Conservation (phyloP, 1,140 invertebrate genomes). For the Calephelis virginiensis region DNA sequence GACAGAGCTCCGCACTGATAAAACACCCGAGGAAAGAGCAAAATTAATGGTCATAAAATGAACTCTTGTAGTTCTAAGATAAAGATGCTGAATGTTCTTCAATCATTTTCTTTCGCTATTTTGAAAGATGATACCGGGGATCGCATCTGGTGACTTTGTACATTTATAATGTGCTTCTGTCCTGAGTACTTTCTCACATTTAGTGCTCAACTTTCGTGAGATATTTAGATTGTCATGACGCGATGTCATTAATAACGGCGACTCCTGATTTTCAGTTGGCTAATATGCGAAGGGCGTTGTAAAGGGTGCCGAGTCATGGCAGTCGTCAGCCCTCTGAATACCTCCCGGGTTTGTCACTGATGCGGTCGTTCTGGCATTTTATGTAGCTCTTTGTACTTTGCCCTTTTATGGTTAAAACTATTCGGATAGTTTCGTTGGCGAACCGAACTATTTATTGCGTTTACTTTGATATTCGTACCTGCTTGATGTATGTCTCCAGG, state of each 20-base stretch:
- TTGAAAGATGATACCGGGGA: constrained; percentile 65
- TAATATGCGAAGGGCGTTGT: constrained; percentile 66
- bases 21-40: constrained; percentile 72
- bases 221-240: constrained; percentile 74
- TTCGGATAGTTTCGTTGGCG: constrained; percentile 63
- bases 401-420: constrained; percentile 69
- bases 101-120: constrained; percentile 67
- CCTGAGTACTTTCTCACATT: constrained; percentile 51
- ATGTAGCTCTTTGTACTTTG: constrained; percentile 73
- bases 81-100: constrained; percentile 74
- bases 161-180: constrained; percentile 53
- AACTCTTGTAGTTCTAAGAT: constrained; percentile 75
- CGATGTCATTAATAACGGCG: constrained; percentile 73
- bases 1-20: constrained; percentile 74
- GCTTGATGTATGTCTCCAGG: constrained; percentile 31
- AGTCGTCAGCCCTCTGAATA: constrained; percentile 59
- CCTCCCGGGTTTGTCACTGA: constrained; percentile 70
- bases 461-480: constrained; percentile 53
- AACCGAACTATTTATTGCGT: constrained; percentile 60
- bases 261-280: constrained; percentile 75
- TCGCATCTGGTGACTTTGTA: constrained; percentile 65
- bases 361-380: constrained; percentile 73
- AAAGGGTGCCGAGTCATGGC: constrained; percentile 66
- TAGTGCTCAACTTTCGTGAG: constrained; percentile 56
- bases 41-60: constrained; percentile 79